phyloP scores from a whole-genome alignment of 2,113 vertebrate genomes.

The Chaetops frenatus region DNA sequence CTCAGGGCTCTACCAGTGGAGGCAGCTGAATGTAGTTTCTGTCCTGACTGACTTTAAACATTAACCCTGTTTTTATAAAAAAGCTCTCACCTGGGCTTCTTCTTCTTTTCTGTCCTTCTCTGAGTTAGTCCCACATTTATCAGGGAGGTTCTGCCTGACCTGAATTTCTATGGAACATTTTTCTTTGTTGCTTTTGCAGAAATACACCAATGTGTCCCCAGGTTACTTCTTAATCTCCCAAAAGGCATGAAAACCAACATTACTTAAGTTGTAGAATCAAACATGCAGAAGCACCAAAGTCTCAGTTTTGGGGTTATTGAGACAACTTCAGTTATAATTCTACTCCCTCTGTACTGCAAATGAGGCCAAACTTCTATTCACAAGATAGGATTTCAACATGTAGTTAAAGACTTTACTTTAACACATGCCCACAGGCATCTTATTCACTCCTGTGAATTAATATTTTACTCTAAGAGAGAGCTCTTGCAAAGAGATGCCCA shows the following conservation, averaged over 20 bases:
- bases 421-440: not conserved
- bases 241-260: not conserved
- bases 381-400: not conserved
- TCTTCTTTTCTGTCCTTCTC: not conserved
- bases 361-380: not conserved
- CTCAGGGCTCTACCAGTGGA: fast-evolving
- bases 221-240: not conserved
- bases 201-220: not conserved
- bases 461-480: not conserved
- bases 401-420: not conserved
- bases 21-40: not conserved
- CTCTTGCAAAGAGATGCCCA: not conserved
- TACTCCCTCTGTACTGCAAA: not conserved
- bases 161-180: not conserved
- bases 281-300: not conserved
- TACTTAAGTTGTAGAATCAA: not conserved
- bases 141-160: not conserved
- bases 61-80: not conserved
- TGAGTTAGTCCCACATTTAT: not conserved
- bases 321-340: not conserved
- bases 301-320: not conserved
- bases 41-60: not conserved
- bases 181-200: not conserved
- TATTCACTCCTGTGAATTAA: not conserved
- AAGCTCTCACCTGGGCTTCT: not conserved